Conservation (phyloP, 1,140 invertebrate species). For the Agrilus planipennis region DNA sequence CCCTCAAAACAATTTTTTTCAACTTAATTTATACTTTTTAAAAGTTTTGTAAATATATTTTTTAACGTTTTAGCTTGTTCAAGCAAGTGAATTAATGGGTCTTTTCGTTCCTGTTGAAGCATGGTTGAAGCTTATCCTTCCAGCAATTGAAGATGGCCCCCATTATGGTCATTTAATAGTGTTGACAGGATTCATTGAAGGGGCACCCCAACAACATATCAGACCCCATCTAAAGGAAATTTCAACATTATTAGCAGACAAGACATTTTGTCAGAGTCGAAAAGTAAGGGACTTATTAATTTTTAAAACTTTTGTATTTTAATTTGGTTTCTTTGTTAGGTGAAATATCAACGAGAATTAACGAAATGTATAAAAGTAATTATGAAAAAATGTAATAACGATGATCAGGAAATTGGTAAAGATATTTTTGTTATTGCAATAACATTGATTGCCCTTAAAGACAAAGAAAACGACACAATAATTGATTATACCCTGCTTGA, state of each 20-base stretch:
- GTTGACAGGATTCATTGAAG: constrained; percentile 38
- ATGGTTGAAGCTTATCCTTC: constrained; percentile 39
- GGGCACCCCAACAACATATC: constrained; percentile 29
- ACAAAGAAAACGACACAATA: constrained; percentile 17
- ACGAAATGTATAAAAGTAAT: constrained; percentile 20
- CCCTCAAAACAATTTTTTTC: neutral
- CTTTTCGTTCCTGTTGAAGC: constrained; percentile 47
- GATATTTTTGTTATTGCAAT: constrained; percentile 26
- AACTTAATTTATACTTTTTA: neutral
- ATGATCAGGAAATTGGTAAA: constrained; percentile 13
- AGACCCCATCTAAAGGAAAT: constrained; percentile 23
- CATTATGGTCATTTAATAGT: constrained; percentile 41
- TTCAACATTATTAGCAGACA: constrained; percentile 24
- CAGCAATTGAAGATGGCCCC: constrained; percentile 36
- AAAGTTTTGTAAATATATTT: neutral
- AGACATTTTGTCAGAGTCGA: constrained; percentile 33
- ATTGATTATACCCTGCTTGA: constrained; percentile 14
- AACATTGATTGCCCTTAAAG: constrained; percentile 19
- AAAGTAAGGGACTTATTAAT: constrained; percentile 15
- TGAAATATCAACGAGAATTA: constrained; percentile 25
- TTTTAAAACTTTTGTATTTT: neutral
- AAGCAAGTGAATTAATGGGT: constrained; percentile 46
- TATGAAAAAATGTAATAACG: constrained; percentile 15
- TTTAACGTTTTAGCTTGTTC: constrained; percentile 33
- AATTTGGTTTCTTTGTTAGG: constrained; percentile 10